A percentile compares a stretch with the other conserved stretches of the same genome.
Evolutionary conservation across 2,888 invertebrate species (phyloP).

Genomic region (Neelides folsomi): DNA sequence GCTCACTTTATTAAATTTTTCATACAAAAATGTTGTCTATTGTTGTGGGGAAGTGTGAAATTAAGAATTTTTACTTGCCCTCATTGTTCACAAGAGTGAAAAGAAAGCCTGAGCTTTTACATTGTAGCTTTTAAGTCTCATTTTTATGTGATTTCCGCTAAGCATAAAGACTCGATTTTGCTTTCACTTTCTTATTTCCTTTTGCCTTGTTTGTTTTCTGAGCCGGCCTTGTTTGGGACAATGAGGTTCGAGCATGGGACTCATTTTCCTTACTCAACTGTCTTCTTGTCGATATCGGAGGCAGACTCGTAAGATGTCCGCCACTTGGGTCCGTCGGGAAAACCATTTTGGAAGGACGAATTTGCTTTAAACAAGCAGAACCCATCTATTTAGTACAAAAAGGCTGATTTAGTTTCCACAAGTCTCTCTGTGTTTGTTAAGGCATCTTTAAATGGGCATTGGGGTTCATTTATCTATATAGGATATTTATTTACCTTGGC

Average conservation of each 20-base stretch:
- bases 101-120: too few relatives aligned
- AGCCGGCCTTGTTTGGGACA: background rate
- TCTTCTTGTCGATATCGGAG: background rate
- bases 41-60: too few relatives aligned
- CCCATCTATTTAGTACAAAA: conserved; percentile 19
- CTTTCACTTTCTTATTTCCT: too few relatives aligned
- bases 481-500: conserved; percentile 16
- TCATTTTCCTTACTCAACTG: conserved; percentile 2
- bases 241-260: background rate
- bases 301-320: background rate
- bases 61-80: too few relatives aligned
- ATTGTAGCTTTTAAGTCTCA: too few relatives aligned
- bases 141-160: too few relatives aligned
- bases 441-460: background rate
- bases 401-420: background rate
- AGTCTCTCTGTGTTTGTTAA: background rate
- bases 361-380: conserved; percentile 16
- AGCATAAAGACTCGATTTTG: too few relatives aligned
- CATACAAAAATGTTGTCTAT: too few relatives aligned
- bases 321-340: background rate
- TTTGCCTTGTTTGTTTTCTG: too few relatives aligned
- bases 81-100: too few relatives aligned
- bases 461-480: background rate
- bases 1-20: too few relatives aligned
- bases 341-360: conserved; percentile 9